Conservation (phyloP, 2,797 vertebrate species). For the Chiroxiphia lanceolata region DNA sequence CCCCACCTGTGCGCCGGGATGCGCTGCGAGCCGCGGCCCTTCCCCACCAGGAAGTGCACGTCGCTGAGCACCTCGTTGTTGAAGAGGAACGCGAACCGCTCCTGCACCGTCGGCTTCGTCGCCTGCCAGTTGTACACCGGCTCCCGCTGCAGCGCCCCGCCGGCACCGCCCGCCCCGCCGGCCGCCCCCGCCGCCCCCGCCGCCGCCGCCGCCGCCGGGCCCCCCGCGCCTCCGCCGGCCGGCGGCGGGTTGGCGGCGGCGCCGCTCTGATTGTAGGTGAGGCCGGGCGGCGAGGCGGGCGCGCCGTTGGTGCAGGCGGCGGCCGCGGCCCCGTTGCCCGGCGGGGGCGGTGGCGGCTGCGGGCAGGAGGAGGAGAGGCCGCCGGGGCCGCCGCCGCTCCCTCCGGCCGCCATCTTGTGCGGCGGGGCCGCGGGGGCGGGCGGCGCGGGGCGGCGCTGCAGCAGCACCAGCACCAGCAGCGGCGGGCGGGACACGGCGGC, state of each 20-base stretch:
- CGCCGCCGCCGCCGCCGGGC: neutral
- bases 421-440: constrained; percentile 72
- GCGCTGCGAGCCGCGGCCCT: constrained; percentile 92
- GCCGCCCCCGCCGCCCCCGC: constrained; percentile 67
- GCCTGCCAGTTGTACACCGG: constrained; percentile 89
- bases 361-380: constrained; percentile 76
- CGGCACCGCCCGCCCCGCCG: constrained; percentile 25
- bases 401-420: constrained; percentile 85
- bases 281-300: neutral
- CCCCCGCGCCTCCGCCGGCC: neutral
- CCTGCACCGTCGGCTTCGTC: constrained; percentile 87
- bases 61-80: constrained; percentile 98
- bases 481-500: constrained; percentile 21
- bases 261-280: constrained; percentile 31
- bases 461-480: constrained; percentile 5
- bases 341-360: constrained; percentile 13
- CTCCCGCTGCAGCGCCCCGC: constrained; percentile 80
- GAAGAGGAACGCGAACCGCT: constrained; percentile 89
- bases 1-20: constrained; percentile 94
- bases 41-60: constrained; percentile 95
- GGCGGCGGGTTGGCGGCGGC: neutral
- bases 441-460: constrained; percentile 75
- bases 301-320: neutral
- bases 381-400: constrained; percentile 83
- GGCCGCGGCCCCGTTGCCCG: constrained; percentile 7